Evolutionary conservation across 2,113 vertebrate genomes (phyloP), one percentile per base, ranked within the genome.

Genomic region (Microcebus tavaratra): DNA sequence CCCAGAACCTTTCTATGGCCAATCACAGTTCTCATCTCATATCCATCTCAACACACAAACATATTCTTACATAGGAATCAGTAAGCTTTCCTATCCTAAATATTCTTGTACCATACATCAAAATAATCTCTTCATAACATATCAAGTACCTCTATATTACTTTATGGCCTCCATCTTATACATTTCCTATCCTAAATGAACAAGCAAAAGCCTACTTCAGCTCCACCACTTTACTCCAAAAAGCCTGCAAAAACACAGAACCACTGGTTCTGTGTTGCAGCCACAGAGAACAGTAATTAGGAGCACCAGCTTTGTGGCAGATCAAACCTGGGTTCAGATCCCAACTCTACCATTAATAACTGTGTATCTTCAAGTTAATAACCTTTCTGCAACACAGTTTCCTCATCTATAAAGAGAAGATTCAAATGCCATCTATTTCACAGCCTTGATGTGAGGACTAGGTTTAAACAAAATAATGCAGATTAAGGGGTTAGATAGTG

Each of bases 161-260:
- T 76, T 94, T 70, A 36, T 0, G 65, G 15, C 84, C 15, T 83
- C 42, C 10, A 87, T 31, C 84, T 78, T 29, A 45, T 11, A 63
- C 10, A 89, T 63, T 92, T 91, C 23, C 23, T 14, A n/a, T 93
- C 76, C 90, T 80, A 61, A 90, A 91, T n/a, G 55, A 94, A 87
- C 36, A 85, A 91, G 78, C 4, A 67, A 95, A 97, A 95, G 45
- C 20, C 63, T 67, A 83, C 12, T 36, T 87, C 53, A 88, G 45
- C 29, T 91, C 79, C 1, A 75, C n/a, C 57, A 94, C 8, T 67
- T n/a, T 55, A 83, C 55, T 86, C 72, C 65, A 31, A 86, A 89
- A 81, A 93, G 36, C 20, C 18, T 91, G 13, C 17, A 57, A n/a
- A 79, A 73, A 91, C 21, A 89, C 3, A 18, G 42, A 67, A 67